Conservation (phyloP, 2,113 vertebrate species). For the Lathamus discolor region DNA sequence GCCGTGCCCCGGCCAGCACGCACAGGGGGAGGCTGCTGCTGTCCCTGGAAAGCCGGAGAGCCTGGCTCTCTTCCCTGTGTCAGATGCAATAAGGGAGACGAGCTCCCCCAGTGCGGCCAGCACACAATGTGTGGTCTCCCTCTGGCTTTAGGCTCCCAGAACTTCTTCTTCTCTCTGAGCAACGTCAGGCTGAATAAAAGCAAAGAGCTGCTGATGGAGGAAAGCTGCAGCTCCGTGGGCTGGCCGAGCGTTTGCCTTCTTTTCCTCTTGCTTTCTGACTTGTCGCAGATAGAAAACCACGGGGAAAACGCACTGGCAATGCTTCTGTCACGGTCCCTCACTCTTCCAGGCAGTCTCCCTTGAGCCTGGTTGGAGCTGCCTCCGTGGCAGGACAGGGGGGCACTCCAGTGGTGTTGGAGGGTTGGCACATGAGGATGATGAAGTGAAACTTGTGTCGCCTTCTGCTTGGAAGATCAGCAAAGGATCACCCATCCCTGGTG, state of each 20-base stretch:
- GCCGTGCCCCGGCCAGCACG: neutral
- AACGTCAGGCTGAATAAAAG: constrained; percentile 57
- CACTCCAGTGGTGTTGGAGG: neutral
- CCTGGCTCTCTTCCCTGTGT: constrained; percentile 57
- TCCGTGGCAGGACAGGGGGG: neutral
- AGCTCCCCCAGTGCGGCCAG: neutral
- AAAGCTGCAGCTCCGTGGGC: constrained; percentile 56
- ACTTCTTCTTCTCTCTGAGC: constrained; percentile 40
- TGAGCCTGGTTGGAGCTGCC: neutral
- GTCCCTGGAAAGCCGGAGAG: neutral
- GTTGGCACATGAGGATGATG: neutral
- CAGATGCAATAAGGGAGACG: constrained; percentile 44
- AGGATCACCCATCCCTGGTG: neutral
- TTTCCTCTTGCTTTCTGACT: constrained; percentile 34
- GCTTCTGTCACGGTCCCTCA: neutral
- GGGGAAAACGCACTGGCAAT: constrained; percentile 1
- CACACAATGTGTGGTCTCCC: constrained; percentile 52
- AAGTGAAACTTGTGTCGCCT: neutral
- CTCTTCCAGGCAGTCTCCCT: neutral
- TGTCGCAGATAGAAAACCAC: constrained; percentile 14
- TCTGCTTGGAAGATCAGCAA: neutral
- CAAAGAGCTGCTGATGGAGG: constrained; percentile 56
- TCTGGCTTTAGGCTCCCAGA: constrained; percentile 53
- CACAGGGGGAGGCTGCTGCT: neutral
- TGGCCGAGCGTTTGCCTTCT: constrained; percentile 54